Evolutionary conservation across 2,888 invertebrate species (phyloP).

Genomic region (Volucella bombylans): DNA sequence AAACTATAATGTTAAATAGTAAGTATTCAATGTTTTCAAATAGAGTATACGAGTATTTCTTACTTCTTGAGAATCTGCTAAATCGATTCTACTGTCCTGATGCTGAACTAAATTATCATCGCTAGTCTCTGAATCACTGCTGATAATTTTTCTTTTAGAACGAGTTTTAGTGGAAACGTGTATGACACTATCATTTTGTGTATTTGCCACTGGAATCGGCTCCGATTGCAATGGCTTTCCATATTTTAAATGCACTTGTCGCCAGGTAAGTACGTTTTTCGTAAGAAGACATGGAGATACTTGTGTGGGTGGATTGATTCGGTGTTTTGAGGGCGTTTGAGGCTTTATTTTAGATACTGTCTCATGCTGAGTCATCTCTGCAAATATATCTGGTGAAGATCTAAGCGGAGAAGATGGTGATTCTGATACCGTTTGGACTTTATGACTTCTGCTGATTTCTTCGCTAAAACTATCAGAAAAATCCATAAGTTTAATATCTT

Average conservation of each 20-base stretch:
- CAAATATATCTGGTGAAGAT: constrained; percentile 79
- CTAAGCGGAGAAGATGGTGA: not conserved
- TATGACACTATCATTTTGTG: constrained; percentile 40
- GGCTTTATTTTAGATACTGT: constrained; percentile 69
- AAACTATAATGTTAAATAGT: constrained; percentile 5
- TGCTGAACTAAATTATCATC: not conserved
- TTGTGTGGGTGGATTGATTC: constrained; percentile 6
- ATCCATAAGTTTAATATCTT: constrained; percentile 83
- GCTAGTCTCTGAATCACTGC: constrained; percentile 76
- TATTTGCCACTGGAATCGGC: not conserved
- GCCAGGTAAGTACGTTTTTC: constrained; percentile 54
- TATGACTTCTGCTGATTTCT: constrained; percentile 72
- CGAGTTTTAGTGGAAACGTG: constrained; percentile 3
- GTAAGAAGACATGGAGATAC: constrained; percentile 59
- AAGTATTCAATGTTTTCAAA: not conserved
- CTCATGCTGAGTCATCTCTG: constrained; percentile 22
- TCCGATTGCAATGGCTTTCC: constrained; percentile 26
- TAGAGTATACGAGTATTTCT: not conserved
- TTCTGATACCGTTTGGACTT: not conserved
- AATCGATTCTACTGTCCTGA: constrained; percentile 46
- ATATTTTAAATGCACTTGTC: constrained; percentile 49
- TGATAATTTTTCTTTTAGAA: constrained; percentile 58
- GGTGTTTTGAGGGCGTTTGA: constrained; percentile 72
- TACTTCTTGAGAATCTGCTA: constrained; percentile 74
- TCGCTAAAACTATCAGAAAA: constrained; percentile 84